A percentile compares a stretch with the other conserved stretches of the same genome.
Evolutionary conservation across 1,140 invertebrate genomes (phyloP).

Genomic region (Pachyrhynchus sulphureomaculatus): DNA sequence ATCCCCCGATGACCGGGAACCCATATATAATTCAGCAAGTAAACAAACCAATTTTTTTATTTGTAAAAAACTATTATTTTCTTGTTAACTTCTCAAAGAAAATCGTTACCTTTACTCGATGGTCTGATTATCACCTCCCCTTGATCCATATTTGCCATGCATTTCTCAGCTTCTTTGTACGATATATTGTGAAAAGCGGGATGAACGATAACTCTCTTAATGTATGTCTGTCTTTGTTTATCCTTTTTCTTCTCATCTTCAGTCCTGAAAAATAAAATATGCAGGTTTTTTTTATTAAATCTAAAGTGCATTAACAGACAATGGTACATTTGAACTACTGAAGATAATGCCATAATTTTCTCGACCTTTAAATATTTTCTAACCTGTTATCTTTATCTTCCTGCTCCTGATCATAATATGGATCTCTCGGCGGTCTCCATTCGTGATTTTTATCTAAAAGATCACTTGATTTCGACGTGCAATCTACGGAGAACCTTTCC

Average conservation of each 20-base stretch:
- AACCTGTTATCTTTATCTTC: conserved; percentile 74
- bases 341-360: too few relatives aligned
- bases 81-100: too few relatives aligned
- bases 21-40: too few relatives aligned
- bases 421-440: conserved; percentile 86
- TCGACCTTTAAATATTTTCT: background rate
- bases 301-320: too few relatives aligned
- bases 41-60: too few relatives aligned
- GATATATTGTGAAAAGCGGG: conserved; percentile 97
- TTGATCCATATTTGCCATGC: conserved; percentile 90
- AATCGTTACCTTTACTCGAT: conserved; percentile 76
- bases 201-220: conserved; percentile 96
- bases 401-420: conserved; percentile 86
- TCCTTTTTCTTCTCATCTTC: conserved; percentile 82
- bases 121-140: conserved; percentile 96
- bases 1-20: too few relatives aligned
- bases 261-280: conserved; percentile 50
- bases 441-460: conserved; percentile 87
- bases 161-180: conserved; percentile 87
- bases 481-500: conserved; percentile 90
- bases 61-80: too few relatives aligned
- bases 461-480: conserved; percentile 92
- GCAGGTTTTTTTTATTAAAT: background rate
- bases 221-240: conserved; percentile 77
- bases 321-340: background rate